These are phyloP conservation scores for Stegodyphus dumicola DNA, from an alignment of 1,140 invertebrate genomes.

Conservation along the genomic window DNA sequence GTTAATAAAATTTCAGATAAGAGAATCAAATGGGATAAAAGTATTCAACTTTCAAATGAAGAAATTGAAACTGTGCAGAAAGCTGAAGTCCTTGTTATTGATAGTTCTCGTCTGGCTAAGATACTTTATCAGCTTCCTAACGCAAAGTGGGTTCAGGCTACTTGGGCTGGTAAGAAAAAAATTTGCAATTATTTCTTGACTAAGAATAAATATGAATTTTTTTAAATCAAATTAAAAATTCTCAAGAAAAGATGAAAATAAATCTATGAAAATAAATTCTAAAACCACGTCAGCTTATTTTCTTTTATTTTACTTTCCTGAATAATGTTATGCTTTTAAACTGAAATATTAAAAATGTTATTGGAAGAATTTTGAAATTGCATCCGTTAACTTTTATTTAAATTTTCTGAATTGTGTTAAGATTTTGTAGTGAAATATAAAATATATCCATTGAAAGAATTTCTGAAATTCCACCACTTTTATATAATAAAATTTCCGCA, in stretches of 20 bases:
- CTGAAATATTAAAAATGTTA: too few species aligned
- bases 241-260: neutral
- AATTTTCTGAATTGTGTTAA: too few species aligned
- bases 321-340: too few species aligned
- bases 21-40: constrained; percentile 20
- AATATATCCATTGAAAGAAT: too few species aligned
- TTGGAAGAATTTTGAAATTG: too few species aligned
- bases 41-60: constrained; percentile 27
- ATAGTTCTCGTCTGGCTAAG: constrained; percentile 18
- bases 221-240: neutral
- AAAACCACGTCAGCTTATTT: too few species aligned
- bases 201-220: neutral
- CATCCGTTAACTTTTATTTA: too few species aligned
- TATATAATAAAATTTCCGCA: too few species aligned
- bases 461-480: too few species aligned
- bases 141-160: constrained; percentile 50
- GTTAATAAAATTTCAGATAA: constrained; percentile 34
- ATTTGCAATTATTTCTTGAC: too few species aligned
- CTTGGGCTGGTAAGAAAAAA: constrained; percentile 48
- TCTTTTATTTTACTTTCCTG: too few species aligned
- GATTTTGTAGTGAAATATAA: too few species aligned
- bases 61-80: constrained; percentile 10
- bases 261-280: neutral
- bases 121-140: constrained; percentile 44
- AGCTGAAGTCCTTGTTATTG: constrained; percentile 36